phyloP scores from a whole-genome alignment of 2,113 vertebrate genomes.

The Xiphias gladius region DNA sequence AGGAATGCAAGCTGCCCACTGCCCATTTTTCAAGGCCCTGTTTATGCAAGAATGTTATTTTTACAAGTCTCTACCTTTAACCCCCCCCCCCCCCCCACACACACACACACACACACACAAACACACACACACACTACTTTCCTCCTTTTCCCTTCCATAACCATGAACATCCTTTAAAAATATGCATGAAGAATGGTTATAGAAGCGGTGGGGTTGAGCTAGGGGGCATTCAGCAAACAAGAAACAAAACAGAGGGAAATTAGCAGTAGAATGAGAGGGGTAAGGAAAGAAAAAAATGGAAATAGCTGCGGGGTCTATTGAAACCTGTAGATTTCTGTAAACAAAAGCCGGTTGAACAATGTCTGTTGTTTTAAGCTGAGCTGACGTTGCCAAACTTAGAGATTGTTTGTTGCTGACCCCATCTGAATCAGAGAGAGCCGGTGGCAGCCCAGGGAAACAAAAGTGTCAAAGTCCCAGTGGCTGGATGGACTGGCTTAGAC shows the following conservation, averaged over 20 bases:
- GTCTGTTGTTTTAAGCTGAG: constrained; percentile 83
- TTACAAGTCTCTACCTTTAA: constrained; percentile 70
- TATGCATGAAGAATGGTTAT: neutral
- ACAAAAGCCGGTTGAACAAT: constrained; percentile 78
- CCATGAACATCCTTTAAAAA: constrained; percentile 57
- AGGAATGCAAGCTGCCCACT: constrained; percentile 76
- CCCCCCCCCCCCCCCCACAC: neutral
- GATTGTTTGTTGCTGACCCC: constrained; percentile 85
- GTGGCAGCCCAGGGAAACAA: constrained; percentile 60
- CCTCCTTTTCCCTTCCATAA: constrained; percentile 32
- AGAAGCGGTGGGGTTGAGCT: neutral
- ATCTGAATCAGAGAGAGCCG: constrained; percentile 72
- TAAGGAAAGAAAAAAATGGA: constrained; percentile 34
- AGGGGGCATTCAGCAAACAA: constrained; percentile 34
- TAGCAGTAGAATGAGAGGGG: constrained; percentile 24
- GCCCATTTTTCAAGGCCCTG: constrained; percentile 75
- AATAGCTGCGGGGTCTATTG: constrained; percentile 57
- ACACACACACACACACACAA: no score
- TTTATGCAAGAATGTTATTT: constrained; percentile 84
- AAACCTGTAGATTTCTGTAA: constrained; percentile 80
- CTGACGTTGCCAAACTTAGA: constrained; percentile 83
- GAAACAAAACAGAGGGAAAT: constrained; percentile 55
- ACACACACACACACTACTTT: constrained; percentile 5
- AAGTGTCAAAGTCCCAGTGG: constrained; percentile 55
- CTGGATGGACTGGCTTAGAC: constrained; percentile 46